Percentiles rank a stretch among this genome's conserved stretches.
These are phyloP conservation scores for Caenorhabditis sinica DNA, from an alignment of 2,888 invertebrate genomes.

Conservation along the genomic window DNA sequence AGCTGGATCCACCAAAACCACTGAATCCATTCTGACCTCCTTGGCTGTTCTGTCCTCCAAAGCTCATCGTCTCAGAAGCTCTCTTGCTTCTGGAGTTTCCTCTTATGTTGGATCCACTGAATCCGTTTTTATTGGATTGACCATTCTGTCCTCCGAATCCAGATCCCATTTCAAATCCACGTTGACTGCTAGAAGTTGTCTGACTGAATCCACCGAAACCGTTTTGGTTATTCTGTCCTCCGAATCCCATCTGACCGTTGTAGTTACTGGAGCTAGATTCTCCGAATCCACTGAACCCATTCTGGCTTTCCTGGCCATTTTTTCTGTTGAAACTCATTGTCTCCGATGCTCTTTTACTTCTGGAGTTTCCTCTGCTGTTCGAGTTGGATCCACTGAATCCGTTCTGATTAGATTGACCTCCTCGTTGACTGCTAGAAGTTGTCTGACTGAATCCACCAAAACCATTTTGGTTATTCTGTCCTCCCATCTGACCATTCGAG, in stretches of 20 bases:
- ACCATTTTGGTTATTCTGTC: neutral
- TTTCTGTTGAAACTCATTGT: neutral
- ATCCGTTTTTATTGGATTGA: neutral
- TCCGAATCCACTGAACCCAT: neutral
- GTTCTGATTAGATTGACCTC: neutral
- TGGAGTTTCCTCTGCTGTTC: neutral
- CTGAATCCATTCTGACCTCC: neutral
- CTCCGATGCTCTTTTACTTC: neutral
- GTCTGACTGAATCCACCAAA: neutral
- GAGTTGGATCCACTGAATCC: neutral
- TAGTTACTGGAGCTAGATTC: neutral
- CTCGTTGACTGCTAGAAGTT: neutral
- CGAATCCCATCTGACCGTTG: conserved; percentile 9
- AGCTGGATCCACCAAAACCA: neutral
- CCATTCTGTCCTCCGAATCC: conserved; percentile 14
- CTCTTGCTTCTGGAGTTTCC: conserved; percentile 5
- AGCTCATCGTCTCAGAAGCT: neutral
- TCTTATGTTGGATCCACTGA: neutral
- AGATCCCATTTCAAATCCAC: neutral
- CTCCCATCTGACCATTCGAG: neutral
- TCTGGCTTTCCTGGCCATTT: neutral
- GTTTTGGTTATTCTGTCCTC: neutral
- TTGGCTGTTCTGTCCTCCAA: neutral
- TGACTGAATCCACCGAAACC: neutral
- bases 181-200: neutral